These are phyloP conservation scores for Oegoconia quadripuncta DNA, from an alignment of 2,888 invertebrate genomes.

Conservation along the genomic window DNA sequence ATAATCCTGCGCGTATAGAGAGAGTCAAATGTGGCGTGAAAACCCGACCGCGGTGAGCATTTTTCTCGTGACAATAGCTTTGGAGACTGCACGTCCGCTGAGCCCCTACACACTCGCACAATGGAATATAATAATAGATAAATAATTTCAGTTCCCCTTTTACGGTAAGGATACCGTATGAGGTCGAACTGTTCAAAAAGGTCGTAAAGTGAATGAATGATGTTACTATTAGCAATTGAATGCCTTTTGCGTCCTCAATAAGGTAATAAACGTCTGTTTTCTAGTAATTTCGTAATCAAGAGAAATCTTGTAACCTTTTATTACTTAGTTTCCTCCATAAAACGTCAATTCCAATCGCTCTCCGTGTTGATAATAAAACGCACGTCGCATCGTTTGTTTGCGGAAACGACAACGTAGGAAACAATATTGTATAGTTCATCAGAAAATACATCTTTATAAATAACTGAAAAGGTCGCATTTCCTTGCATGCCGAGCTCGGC, in stretches of 20 bases:
- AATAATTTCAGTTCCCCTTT: constrained; percentile 7
- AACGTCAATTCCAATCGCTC: constrained; percentile 3
- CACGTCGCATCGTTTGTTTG: constrained; percentile 10
- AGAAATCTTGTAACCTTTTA: background rate
- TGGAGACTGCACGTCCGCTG: constrained; percentile 49
- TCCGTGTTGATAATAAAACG: constrained; percentile 11
- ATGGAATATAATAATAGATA: constrained; percentile 7
- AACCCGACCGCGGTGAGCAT: constrained; percentile 60
- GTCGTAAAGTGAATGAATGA: background rate
- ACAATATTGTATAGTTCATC: constrained; percentile 10
- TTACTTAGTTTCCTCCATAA: constrained; percentile 1
- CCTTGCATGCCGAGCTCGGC: background rate
- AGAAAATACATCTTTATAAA: constrained; percentile 6
- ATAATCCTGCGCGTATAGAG: constrained; percentile 60
- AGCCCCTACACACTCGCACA: constrained; percentile 27
- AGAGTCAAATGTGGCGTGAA: constrained; percentile 69
- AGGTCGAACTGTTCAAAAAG: background rate
- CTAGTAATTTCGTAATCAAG: background rate
- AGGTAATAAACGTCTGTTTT: background rate
- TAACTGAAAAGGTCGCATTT: constrained; percentile 2
- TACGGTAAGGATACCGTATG: background rate
- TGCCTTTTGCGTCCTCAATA: no score
- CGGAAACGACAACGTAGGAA: constrained; percentile 10
- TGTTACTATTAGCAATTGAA: no score
- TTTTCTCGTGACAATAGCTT: constrained; percentile 67